phyloP scores from a whole-genome alignment of 2,888 invertebrate species.

The Euspilapteryx auroguttella region DNA sequence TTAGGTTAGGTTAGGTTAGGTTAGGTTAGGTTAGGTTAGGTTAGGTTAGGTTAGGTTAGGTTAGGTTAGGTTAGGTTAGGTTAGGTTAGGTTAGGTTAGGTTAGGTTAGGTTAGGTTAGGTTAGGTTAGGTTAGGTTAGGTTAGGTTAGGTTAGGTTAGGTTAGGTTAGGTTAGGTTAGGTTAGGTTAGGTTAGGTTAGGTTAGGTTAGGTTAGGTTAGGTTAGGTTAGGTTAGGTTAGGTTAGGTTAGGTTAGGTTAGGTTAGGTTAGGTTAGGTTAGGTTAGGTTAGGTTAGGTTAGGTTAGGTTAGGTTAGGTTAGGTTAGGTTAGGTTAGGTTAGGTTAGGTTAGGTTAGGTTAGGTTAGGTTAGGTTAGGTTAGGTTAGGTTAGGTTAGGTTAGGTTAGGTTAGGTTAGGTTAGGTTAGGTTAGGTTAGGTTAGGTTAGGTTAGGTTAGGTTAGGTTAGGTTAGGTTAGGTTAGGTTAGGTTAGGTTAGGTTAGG shows the following conservation, averaged over 20 bases:
- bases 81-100: slow-evolving; percentile 3
- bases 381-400: slow-evolving; percentile 6
- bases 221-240: slow-evolving; percentile 10
- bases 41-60: slow-evolving; percentile 4
- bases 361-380: slow-evolving; percentile 3
- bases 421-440: slow-evolving; percentile 6
- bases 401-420: slow-evolving; percentile 3
- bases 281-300: slow-evolving; percentile 5
- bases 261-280: slow-evolving; percentile 5
- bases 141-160: no score
- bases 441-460: slow-evolving; percentile 4
- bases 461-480: slow-evolving; percentile 1
- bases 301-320: slow-evolving; percentile 2
- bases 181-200: slow-evolving; percentile 11
- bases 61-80: slow-evolving; percentile 5
- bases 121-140: no score
- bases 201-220: slow-evolving; percentile 11
- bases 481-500: slow-evolving; percentile 6
- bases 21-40: slow-evolving; percentile 4
- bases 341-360: neutral
- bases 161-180: slow-evolving; percentile 10
- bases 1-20: slow-evolving; percentile 3
- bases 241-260: slow-evolving; percentile 6
- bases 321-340: neutral
- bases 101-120: no score